Percentiles rank a stretch among this genome's conserved stretches.
Evolutionary conservation across 2,797 vertebrate species (phyloP).

Genomic region (Simalia tracyae): DNA sequence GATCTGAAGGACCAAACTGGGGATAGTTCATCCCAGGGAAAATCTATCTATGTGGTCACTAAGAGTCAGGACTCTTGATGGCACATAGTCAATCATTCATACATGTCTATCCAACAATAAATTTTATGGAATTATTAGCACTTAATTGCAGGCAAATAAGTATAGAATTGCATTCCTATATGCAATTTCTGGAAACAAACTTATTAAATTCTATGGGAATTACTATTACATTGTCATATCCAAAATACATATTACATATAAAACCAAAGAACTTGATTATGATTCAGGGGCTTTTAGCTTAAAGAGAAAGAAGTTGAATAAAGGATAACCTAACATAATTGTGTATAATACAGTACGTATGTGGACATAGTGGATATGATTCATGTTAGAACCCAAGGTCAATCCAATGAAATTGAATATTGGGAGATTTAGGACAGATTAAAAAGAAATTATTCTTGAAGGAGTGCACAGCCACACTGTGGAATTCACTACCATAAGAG

Average conservation of each 20-base stretch:
- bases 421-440: neutral
- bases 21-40: neutral
- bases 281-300: neutral
- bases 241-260: neutral
- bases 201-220: neutral
- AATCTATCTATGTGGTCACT: neutral
- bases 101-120: neutral
- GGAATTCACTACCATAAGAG: neutral
- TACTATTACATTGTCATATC: neutral
- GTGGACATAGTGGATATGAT: neutral
- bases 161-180: neutral
- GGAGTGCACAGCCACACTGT: neutral
- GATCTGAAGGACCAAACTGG: neutral
- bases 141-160: neutral
- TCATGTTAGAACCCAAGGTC: neutral
- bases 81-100: neutral
- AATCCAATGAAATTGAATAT: neutral
- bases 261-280: neutral
- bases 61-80: neutral
- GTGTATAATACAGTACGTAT: neutral
- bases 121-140: neutral
- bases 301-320: neutral
- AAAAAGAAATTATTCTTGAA: neutral
- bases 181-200: neutral
- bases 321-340: neutral